Conservation (phyloP, 2,888 invertebrate species). For the Punctoribates punctum region DNA sequence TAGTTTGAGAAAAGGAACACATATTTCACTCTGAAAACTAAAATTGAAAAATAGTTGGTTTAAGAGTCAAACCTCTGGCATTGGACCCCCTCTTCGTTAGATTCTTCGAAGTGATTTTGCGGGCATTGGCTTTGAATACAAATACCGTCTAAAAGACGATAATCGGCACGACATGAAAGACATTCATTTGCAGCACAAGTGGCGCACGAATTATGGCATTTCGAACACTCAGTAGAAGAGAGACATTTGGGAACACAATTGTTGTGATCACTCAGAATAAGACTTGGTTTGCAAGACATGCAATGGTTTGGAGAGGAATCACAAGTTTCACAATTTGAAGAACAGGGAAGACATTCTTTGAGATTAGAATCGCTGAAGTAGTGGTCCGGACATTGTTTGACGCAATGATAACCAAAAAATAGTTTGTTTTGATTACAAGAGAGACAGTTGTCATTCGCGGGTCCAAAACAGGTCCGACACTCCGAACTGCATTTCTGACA, state of each 20-base stretch:
- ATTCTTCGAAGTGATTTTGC: conserved; percentile 43
- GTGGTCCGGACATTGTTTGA: conserved; percentile 82
- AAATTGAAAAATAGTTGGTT: too few species aligned
- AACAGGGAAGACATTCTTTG: conserved; percentile 45
- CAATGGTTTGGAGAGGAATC: conserved; percentile 39
- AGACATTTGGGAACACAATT: conserved; percentile 46
- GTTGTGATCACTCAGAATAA: conserved; percentile 41
- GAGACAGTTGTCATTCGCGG: conserved; percentile 78
- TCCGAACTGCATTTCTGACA: conserved; percentile 86
- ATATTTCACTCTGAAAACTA: too few species aligned
- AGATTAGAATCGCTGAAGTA: conserved; percentile 71
- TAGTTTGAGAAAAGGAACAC: too few species aligned
- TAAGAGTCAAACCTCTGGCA: conserved; percentile 58
- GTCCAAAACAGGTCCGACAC: conserved; percentile 81
- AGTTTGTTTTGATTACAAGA: conserved; percentile 69
- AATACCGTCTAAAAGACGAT: conserved; percentile 38
- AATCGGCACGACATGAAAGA: conserved; percentile 39
- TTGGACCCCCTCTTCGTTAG: conserved; percentile 11
- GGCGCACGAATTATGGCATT: conserved; percentile 47
- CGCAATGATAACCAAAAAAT: conserved; percentile 76
- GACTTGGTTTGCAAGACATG: conserved; percentile 42
- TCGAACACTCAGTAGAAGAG: conserved; percentile 5
- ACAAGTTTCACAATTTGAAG: conserved; percentile 45
- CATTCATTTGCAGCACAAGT: conserved; percentile 46
- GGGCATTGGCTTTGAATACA: conserved; percentile 44